Evolutionary conservation across 2,113 vertebrate species (phyloP).

Genomic region (Atrichornis clamosus): DNA sequence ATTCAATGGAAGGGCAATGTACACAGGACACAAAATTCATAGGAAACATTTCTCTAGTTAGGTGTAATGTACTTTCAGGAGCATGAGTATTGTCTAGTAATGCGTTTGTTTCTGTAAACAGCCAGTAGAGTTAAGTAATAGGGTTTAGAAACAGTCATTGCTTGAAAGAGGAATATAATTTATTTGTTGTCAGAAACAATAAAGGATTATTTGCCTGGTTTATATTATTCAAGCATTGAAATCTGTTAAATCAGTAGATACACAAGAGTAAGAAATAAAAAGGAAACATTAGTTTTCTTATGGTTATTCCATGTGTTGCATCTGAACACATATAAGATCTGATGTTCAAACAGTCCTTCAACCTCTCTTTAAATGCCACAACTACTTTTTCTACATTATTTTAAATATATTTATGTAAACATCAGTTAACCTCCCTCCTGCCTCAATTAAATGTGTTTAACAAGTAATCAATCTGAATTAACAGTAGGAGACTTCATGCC

Average conservation of each 20-base stretch:
- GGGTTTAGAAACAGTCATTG: neutral
- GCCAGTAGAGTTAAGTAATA: neutral
- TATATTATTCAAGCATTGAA: neutral
- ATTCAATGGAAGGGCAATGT: neutral
- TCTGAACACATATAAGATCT: neutral
- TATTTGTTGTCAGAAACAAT: neutral
- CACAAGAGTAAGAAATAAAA: neutral
- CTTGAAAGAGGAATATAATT: neutral
- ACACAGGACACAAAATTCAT: neutral
- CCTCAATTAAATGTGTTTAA: slow-evolving; percentile 21
- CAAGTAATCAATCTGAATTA: slow-evolving; percentile 35
- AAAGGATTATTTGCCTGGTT: neutral
- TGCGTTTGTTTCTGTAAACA: neutral
- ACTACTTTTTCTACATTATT: neutral
- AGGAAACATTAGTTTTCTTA: neutral
- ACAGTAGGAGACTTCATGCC: neutral
- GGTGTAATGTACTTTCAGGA: neutral
- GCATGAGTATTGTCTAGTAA: neutral
- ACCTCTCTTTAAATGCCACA: neutral
- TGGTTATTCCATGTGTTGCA: neutral
- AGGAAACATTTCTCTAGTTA: neutral
- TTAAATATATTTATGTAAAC: neutral
- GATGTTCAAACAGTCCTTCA: neutral
- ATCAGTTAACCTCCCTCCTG: neutral
- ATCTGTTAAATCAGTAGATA: neutral